These are phyloP conservation scores for Phlogophora meticulosa DNA, from an alignment of 2,888 invertebrate genomes.

Conservation along the genomic window DNA sequence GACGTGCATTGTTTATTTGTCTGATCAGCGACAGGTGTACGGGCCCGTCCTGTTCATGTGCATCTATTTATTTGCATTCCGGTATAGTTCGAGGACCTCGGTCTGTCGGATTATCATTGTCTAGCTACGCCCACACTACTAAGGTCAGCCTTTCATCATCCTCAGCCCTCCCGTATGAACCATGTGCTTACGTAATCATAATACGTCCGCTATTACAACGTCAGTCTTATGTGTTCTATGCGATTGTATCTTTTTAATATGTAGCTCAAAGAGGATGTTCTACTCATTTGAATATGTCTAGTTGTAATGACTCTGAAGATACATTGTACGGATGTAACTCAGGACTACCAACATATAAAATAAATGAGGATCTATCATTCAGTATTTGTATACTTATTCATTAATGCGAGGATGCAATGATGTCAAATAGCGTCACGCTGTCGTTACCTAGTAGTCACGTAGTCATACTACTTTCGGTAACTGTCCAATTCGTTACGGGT, in stretches of 20 bases:
- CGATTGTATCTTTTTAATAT: conserved; percentile 72
- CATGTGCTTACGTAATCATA: conserved; percentile 73
- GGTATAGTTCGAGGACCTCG: conserved; percentile 87
- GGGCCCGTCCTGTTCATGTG: conserved; percentile 86
- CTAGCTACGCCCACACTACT: conserved; percentile 78
- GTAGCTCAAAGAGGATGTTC: conserved; percentile 53
- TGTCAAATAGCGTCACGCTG: conserved; percentile 59
- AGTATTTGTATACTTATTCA: conserved; percentile 11
- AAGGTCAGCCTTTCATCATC: conserved; percentile 82
- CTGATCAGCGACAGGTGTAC: conserved; percentile 86
- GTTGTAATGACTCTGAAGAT: conserved; percentile 36
- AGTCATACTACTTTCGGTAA: conserved; percentile 76
- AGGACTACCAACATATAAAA: conserved; percentile 30
- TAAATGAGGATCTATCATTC: conserved; percentile 6
- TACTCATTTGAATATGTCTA: conserved; percentile 48
- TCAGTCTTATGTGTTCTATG: conserved; percentile 50
- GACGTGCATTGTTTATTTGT: conserved; percentile 87
- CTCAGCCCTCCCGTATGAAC: conserved; percentile 61
- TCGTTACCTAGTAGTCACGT: conserved; percentile 66
- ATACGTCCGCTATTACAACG: conserved; percentile 73
- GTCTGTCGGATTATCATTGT: conserved; percentile 82
- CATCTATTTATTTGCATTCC: conserved; percentile 90
- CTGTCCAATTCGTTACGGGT: conserved; percentile 78
- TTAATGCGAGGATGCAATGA: conserved; percentile 14
- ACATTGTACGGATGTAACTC: conserved; percentile 35